A percentile compares a stretch with the other conserved stretches of the same genome.
These are phyloP conservation scores for Champsocephalus esox DNA, from an alignment of 2,797 vertebrate species.

Conservation along the genomic window DNA sequence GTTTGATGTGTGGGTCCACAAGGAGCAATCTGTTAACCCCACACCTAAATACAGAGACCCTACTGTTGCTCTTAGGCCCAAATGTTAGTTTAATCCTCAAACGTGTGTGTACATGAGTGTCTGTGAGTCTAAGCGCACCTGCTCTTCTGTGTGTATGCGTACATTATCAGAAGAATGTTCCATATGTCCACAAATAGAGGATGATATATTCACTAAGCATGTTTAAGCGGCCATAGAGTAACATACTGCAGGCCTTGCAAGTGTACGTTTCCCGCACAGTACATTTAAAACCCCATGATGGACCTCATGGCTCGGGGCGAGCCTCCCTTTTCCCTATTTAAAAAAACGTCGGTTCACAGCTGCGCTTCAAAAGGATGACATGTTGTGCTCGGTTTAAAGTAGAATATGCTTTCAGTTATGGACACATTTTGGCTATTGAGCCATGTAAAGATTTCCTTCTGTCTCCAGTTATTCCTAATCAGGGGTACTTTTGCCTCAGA, in stretches of 20 bases:
- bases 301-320: conserved; percentile 53
- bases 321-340: conserved; percentile 35
- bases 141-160: conserved; percentile 24
- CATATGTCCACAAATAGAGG: conserved; percentile 19
- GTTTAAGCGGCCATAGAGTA: conserved; percentile 35
- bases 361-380: conserved; percentile 76
- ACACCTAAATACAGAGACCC: conserved; percentile 54
- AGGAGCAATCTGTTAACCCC: conserved; percentile 56
- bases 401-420: conserved; percentile 63
- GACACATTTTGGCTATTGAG: conserved; percentile 36
- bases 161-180: conserved; percentile 25
- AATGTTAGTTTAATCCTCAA: conserved; percentile 35
- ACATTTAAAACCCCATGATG: conserved; percentile 43
- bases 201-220: conserved; percentile 26
- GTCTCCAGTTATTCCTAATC: not conserved
- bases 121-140: conserved; percentile 33
- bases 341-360: conserved; percentile 65
- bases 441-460: conserved; percentile 5
- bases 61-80: conserved; percentile 40
- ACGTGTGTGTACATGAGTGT: conserved; percentile 12
- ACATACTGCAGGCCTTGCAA: conserved; percentile 37
- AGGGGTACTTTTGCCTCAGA: not conserved
- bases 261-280: conserved; percentile 56
- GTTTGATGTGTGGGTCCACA: conserved; percentile 60
- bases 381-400: conserved; percentile 43